Conservation (phyloP, 2,113 vertebrate species). For the Xyrauchen texanus region DNA sequence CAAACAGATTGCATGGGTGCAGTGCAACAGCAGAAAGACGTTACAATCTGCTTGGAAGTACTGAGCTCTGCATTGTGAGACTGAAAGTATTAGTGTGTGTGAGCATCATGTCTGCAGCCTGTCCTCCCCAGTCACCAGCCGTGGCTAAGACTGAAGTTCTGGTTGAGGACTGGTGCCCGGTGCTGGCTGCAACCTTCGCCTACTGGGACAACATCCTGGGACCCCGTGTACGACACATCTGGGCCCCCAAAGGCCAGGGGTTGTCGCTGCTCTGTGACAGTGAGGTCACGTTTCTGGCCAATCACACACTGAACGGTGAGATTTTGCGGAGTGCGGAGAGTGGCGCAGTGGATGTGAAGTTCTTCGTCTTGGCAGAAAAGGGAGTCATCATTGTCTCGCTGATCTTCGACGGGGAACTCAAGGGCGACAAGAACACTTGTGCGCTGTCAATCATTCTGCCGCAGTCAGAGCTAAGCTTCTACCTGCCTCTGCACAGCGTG, state of each 20-base stretch:
- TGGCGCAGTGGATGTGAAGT: conserved; percentile 95
- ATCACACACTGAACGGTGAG: conserved; percentile 96
- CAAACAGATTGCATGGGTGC: neutral
- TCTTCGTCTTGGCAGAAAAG: conserved; percentile 95
- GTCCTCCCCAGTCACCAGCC: conserved; percentile 93
- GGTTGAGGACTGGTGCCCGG: conserved; percentile 86
- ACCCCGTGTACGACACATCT: conserved; percentile 93
- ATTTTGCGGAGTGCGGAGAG: conserved; percentile 95
- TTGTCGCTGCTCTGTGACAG: conserved; percentile 84
- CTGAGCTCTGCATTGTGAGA: conserved; percentile 22
- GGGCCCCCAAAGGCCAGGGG: conserved; percentile 88
- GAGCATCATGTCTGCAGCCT: conserved; percentile 83
- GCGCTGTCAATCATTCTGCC: conserved; percentile 94
- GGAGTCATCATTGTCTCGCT: conserved; percentile 96
- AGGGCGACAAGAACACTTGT: conserved; percentile 95
- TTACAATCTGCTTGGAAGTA: conserved; percentile 2
- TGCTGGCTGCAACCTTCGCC: conserved; percentile 94
- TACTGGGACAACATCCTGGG: conserved; percentile 99
- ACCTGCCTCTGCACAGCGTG: conserved; percentile 87
- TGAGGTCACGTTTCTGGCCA: conserved; percentile 95
- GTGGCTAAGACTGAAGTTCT: conserved; percentile 93
- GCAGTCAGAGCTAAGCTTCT: conserved; percentile 90
- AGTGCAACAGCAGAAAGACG: conserved; percentile 5
- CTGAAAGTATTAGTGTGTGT: neutral
- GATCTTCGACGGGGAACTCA: conserved; percentile 97